Conservation (phyloP, 92 coral and sea anemone species). For the Epizoanthus ramosus region DNA sequence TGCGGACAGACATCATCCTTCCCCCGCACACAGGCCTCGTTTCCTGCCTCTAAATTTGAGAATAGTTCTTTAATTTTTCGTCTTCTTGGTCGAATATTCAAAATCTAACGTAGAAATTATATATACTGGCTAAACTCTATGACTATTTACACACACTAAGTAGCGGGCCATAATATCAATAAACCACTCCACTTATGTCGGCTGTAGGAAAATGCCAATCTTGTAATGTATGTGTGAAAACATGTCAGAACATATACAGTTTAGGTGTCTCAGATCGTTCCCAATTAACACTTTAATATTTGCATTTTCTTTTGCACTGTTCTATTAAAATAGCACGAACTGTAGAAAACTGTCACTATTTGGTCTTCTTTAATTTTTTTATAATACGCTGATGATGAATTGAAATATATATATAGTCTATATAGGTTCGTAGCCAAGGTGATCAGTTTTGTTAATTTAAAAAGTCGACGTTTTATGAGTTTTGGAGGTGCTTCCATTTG, state of each 20-base stretch:
- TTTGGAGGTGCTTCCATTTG: background rate
- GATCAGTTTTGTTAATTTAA: too few species aligned
- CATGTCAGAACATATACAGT: background rate
- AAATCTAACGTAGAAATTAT: background rate
- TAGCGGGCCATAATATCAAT: background rate
- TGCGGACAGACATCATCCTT: too few species aligned
- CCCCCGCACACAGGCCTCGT: too few species aligned
- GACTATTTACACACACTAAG: constrained; percentile 2
- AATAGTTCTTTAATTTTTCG: too few species aligned
- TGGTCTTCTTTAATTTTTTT: background rate
- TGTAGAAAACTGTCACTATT: background rate
- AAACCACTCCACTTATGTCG: constrained; percentile 17
- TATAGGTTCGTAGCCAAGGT: too few species aligned
- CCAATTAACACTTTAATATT: constrained; percentile 33
- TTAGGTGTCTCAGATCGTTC: background rate
- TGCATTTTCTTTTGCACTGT: background rate
- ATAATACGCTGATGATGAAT: too few species aligned
- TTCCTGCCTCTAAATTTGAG: too few species aligned
- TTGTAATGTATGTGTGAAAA: constrained; percentile 10
- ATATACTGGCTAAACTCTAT: constrained; percentile 1
- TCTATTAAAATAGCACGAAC: background rate
- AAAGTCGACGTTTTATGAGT: background rate
- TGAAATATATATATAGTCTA: too few species aligned
- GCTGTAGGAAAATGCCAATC: background rate
- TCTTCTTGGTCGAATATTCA: too few species aligned